Percentiles rank a stretch among this genome's conserved stretches.
Conservation (phyloP, 2,888 invertebrate genomes). For the Heliconius hortense region DNA sequence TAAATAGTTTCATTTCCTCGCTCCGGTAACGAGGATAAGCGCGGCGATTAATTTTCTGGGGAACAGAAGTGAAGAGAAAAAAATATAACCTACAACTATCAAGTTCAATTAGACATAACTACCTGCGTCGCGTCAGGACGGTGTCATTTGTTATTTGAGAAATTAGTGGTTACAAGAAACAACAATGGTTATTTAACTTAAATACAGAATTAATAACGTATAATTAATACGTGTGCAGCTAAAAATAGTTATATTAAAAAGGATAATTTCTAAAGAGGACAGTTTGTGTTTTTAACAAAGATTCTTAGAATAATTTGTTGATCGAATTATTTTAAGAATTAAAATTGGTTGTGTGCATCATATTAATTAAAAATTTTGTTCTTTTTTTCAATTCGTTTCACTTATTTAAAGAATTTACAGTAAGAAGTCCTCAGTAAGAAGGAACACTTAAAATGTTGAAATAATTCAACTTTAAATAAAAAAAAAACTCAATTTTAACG, state of each 20-base stretch:
- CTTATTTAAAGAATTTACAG: no score
- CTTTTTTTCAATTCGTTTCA: no score
- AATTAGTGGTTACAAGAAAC: background rate
- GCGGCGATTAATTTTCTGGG: no score
- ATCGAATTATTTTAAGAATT: background rate
- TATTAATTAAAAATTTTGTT: no score
- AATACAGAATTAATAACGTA: background rate
- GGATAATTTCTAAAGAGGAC: background rate
- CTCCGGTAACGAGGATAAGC: no score
- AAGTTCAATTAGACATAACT: background rate
- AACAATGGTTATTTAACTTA: background rate
- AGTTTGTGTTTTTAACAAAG: background rate
- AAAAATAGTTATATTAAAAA: background rate
- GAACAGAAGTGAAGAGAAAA: no score
- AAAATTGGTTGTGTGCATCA: background rate
- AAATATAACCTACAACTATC: no score
- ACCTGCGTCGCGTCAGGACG: background rate
- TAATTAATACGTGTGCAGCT: background rate
- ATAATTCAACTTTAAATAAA: no score
- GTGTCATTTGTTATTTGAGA: background rate
- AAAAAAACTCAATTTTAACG: background rate
- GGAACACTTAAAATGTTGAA: no score
- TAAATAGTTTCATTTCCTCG: no score
- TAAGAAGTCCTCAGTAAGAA: no score
- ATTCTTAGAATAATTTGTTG: no score